Base-by-base conservation (phyloP, 2,888 invertebrate genomes). In the Drosophila fungiperda region DNA sequence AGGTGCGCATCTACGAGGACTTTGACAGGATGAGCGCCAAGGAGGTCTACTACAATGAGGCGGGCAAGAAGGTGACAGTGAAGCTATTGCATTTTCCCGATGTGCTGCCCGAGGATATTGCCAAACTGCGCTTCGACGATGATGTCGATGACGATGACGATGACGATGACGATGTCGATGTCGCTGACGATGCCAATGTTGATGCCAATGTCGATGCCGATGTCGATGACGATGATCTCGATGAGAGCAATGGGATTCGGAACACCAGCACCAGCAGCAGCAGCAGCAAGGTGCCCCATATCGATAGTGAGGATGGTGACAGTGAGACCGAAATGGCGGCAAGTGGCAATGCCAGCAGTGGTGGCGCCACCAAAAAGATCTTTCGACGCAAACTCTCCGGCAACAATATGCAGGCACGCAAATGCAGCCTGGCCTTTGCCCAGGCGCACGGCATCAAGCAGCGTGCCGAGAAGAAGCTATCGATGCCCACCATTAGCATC, bases 11-110 rank as follows among this genome's bases (percentile, higher is more conserved):
- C 73, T 93, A 92, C 80, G 93, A 93, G 86, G 93, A 93, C 82
- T 93, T 93, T 70, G 93, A 93, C 82, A 93, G 93, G 87, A 93
- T 93, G 93, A 93, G 93, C 77, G 93, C 93, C 83, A 93, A 93
- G 77, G 93, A 93, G 75, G 93, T 93, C 11, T 93, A 92, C 69
- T 93, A 91, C 69, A 93, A 92, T 60, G 93, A 93, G 75, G 92
- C 93, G 45, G 93, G 93, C 35, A 93, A 92, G 61, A 93, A 93
- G 68, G 87, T 93, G 5, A 93, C 93, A 15, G 93, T 93, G 0
- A 93, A 93, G 71, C 73, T 93, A 57, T 77, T 93, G 11, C 93
- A 93, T 76, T 93, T 92, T 60, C 93, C 93, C 38, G 92, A 93
- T 68, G 89, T 93, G 0, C 90, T 92, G 17, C 93, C 93, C 20